Evolutionary conservation across 2,113 vertebrate genomes (phyloP).

Genomic region (Bos indicus): DNA sequence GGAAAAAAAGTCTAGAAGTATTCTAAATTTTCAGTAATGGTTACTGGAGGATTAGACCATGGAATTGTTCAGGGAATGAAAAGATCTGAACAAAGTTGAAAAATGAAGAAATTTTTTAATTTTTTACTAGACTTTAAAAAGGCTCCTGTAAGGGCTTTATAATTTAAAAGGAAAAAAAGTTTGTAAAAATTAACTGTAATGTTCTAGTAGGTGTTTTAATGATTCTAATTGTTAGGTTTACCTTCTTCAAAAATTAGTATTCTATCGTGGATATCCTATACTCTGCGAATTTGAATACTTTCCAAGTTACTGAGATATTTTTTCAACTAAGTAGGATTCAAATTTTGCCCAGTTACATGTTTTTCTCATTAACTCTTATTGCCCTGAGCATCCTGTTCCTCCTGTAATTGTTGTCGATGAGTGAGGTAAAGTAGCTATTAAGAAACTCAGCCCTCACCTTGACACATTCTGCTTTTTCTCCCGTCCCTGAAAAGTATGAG

Average conservation of each 20-base stretch:
- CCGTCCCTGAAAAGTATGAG: background rate
- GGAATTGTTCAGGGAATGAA: background rate
- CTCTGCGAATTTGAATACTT: constrained; percentile 22
- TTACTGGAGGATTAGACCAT: background rate
- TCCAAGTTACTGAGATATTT: constrained; percentile 46
- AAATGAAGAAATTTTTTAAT: background rate
- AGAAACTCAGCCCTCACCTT: constrained; percentile 51
- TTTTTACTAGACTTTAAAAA: background rate
- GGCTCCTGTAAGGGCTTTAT: background rate
- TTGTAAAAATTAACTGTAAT: background rate
- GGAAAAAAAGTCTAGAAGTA: background rate
- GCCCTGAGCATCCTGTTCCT: constrained; percentile 32
- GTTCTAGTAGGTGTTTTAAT: background rate
- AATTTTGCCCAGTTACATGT: constrained; percentile 51
- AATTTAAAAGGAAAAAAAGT: background rate
- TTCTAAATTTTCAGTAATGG: background rate
- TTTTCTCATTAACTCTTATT: constrained; percentile 64
- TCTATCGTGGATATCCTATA: background rate
- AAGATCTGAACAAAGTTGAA: background rate
- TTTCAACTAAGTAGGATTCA: constrained; percentile 23
- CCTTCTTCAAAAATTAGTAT: constrained; percentile 26
- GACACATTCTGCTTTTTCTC: constrained; percentile 7
- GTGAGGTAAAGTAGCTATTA: constrained; percentile 44
- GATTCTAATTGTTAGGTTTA: background rate
- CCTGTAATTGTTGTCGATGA: constrained; percentile 36